These are phyloP conservation scores for Gymnocephalus cernua DNA, from an alignment of 2,113 vertebrate species.

Conservation along the genomic window DNA sequence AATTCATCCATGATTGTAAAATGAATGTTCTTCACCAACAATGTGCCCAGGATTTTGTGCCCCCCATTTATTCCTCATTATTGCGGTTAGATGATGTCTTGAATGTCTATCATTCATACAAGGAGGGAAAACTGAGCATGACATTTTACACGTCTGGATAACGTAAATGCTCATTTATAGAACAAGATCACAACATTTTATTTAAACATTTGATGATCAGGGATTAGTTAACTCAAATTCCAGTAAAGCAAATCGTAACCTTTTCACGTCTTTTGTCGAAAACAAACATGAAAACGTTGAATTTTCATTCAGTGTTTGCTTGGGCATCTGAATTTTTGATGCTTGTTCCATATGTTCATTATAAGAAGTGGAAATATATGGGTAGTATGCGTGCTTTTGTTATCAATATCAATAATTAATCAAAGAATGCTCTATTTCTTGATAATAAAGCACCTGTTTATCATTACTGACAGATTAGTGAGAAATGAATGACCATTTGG, in stretches of 20 bases:
- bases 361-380: background rate
- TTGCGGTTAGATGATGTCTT: background rate
- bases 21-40: background rate
- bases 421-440: constrained; percentile 3
- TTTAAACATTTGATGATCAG: constrained; percentile 27
- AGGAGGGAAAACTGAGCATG: background rate
- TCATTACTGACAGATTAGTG: background rate
- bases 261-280: constrained; percentile 15
- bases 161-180: constrained; percentile 25
- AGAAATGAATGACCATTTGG: constrained; percentile 6
- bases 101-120: background rate
- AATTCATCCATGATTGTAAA: background rate
- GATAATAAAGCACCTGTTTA: background rate
- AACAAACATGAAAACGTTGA: background rate
- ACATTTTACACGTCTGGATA: background rate
- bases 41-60: background rate
- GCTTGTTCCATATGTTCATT: background rate
- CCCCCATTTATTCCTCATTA: background rate
- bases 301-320: background rate
- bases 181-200: constrained; percentile 32
- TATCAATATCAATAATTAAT: constrained; percentile 37
- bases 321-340: background rate
- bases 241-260: constrained; percentile 8
- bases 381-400: background rate
- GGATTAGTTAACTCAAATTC: constrained; percentile 24